These are phyloP conservation scores for Amphiduros pacificus DNA, from an alignment of 2,888 invertebrate genomes.

Conservation along the genomic window DNA sequence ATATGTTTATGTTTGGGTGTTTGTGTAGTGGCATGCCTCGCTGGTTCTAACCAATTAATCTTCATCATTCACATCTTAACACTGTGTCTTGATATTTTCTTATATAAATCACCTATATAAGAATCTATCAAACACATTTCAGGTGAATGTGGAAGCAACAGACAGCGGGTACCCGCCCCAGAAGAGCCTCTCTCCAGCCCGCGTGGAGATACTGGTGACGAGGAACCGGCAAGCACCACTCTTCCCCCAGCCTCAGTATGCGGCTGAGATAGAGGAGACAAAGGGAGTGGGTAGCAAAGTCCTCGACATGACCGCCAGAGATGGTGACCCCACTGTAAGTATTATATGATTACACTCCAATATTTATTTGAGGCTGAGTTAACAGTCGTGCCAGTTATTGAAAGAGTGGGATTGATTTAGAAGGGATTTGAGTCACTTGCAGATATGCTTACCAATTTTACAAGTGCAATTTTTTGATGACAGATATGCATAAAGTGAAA, in stretches of 20 bases:
- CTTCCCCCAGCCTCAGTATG: slow-evolving; percentile 25
- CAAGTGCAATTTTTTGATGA: slow-evolving; percentile 14
- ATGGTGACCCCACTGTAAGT: slow-evolving; percentile 29
- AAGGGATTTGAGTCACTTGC: background rate
- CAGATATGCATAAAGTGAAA: too few relatives aligned
- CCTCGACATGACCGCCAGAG: slow-evolving; percentile 34
- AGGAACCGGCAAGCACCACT: slow-evolving; percentile 23
- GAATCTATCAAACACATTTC: slow-evolving; percentile 12
- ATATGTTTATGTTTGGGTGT: too few relatives aligned
- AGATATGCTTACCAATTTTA: too few relatives aligned
- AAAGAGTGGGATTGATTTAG: too few relatives aligned
- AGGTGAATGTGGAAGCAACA: slow-evolving; percentile 26
- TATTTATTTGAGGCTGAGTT: too few relatives aligned
- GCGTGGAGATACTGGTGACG: slow-evolving; percentile 24
- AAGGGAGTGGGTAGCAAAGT: slow-evolving; percentile 28
- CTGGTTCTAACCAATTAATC: background rate
- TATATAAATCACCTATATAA: background rate
- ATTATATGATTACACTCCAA: too few relatives aligned
- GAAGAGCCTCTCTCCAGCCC: slow-evolving; percentile 24
- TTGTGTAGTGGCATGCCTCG: too few relatives aligned
- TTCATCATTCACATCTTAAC: background rate
- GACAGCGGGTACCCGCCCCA: slow-evolving; percentile 29
- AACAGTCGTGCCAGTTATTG: too few relatives aligned
- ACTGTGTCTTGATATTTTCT: too few relatives aligned
- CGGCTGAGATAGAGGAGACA: slow-evolving; percentile 35